Base-by-base conservation (phyloP, 2,888 invertebrate species). In the Ectemnius continuus region DNA sequence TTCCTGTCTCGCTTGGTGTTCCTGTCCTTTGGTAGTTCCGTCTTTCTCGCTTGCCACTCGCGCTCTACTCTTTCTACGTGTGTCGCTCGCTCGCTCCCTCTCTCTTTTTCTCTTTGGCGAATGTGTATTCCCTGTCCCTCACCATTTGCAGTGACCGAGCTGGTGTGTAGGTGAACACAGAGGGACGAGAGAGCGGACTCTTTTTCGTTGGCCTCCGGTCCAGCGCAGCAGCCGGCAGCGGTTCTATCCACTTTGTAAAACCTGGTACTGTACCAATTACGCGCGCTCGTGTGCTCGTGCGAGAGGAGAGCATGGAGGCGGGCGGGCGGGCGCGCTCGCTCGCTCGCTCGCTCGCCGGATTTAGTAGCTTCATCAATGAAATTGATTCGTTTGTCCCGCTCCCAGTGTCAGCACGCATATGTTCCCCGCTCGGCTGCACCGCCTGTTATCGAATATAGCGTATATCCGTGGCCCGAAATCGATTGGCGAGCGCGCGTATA, bases 351-450 rank as follows among this genome's bases (percentile, higher is more conserved):
- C 79, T 83, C 76, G 82, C 72, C 82, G 87, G 88, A 88, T 89
- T 89, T 87, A 88, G 84, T 85, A 84, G 86, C 83, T 87, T 88
- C 86, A 88, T 89, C 89, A 89, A 88, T 87, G 86, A 88, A 88
- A 88, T 87, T 88, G 87, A 89, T 88, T 86, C 85, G 81, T 83
- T 76, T 76, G 76, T 60, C 62, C 80, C 66, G 66, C 70, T 75
- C 52, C 61, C 66, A 18, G 57, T 70, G 58, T 67, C 69, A 20
- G 57, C 67, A 59, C 65, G 65, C 70, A 60, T 28, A 20, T 57
- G 56, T 20, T 36, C 47, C 18, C 36, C 67, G 58, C 18, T 18
- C n/a, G 62, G 57, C 71, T 58, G 71, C 59, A 63, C 61, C 61
- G 67, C 20, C 48, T 65, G 76, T 69, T 76, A 76, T 66, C 70